These are phyloP conservation scores for Hippocampus comes DNA, from an alignment of 2,113 vertebrate genomes.

Conservation along the genomic window DNA sequence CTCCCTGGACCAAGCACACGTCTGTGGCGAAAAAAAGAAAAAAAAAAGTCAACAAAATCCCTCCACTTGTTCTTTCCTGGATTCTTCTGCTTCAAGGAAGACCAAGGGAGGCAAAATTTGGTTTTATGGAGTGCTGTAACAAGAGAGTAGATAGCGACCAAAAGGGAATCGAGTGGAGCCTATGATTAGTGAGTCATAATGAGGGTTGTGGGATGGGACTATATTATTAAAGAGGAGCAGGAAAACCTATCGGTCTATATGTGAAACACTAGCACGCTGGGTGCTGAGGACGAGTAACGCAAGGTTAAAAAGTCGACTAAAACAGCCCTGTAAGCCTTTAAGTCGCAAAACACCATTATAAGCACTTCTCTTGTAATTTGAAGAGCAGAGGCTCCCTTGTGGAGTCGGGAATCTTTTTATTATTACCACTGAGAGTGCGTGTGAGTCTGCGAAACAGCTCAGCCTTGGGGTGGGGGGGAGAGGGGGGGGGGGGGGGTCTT, in stretches of 20 bases:
- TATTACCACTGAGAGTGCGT: conserved; percentile 28
- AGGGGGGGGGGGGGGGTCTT: conserved; percentile 26
- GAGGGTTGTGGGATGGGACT: conserved; percentile 52
- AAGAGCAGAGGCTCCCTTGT: conserved; percentile 16
- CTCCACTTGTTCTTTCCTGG: conserved; percentile 53
- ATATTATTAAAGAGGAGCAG: conserved; percentile 63
- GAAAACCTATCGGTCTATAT: conserved; percentile 44
- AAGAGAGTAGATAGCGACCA: conserved; percentile 31
- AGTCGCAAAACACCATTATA: conserved; percentile 8
- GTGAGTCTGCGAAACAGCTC: conserved; percentile 51
- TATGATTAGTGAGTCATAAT: conserved; percentile 68
- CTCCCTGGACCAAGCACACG: conserved; percentile 63
- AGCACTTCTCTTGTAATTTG: conserved; percentile 19
- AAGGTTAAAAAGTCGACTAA: conserved; percentile 15
- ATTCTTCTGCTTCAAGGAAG: conserved; percentile 36
- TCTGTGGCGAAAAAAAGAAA: conserved; percentile 14
- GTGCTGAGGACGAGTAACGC: conserved; percentile 19
- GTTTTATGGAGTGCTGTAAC: conserved; percentile 26
- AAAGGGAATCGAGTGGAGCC: conserved; percentile 60
- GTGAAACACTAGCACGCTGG: conserved; percentile 44
- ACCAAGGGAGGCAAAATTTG: conserved; percentile 31
- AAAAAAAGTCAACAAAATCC: conserved; percentile 70
- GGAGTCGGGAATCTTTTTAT: conserved; percentile 10
- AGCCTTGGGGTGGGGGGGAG: conserved; percentile 9
- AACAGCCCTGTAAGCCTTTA: conserved; percentile 4